Conservation (phyloP, 1,140 invertebrate genomes). For the Caerostris extrusa region DNA sequence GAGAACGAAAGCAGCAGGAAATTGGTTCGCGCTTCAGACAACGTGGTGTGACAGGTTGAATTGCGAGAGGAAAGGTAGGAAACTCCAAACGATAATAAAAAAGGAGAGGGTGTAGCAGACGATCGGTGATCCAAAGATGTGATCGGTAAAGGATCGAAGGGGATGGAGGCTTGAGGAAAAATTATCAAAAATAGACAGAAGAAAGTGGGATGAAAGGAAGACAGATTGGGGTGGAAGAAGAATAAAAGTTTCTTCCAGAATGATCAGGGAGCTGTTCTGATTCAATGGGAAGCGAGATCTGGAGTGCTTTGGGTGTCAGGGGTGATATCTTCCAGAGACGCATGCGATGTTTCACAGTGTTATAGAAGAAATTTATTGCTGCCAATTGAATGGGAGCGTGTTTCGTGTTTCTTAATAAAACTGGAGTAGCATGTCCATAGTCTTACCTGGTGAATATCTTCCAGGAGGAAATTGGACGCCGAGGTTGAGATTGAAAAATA, state of each 20-base stretch:
- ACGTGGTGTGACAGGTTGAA: not conserved
- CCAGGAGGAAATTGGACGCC: too few relatives aligned
- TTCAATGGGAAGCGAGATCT: not conserved
- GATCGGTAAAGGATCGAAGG: not conserved
- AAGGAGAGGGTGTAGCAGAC: not conserved
- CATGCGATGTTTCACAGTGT: not conserved
- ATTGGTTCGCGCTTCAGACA: not conserved
- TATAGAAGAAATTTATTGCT: too few relatives aligned
- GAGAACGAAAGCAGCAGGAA: not conserved
- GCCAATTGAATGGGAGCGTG: too few relatives aligned
- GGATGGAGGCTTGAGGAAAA: not conserved
- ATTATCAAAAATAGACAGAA: not conserved
- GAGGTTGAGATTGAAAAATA: too few relatives aligned
- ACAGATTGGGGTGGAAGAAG: not conserved
- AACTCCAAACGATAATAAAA: not conserved
- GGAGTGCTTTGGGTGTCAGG: not conserved
- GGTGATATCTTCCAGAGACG: not conserved
- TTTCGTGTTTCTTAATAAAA: too few relatives aligned
- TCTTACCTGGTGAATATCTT: too few relatives aligned
- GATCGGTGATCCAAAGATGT: slow-evolving; percentile 12
- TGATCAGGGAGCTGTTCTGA: not conserved
- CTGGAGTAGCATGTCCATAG: too few relatives aligned
- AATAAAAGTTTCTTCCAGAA: not conserved
- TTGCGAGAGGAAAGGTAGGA: not conserved
- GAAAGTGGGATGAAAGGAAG: too few relatives aligned